Base-by-base conservation (phyloP, 2,888 invertebrate species). In the Conchocele bisecta region DNA sequence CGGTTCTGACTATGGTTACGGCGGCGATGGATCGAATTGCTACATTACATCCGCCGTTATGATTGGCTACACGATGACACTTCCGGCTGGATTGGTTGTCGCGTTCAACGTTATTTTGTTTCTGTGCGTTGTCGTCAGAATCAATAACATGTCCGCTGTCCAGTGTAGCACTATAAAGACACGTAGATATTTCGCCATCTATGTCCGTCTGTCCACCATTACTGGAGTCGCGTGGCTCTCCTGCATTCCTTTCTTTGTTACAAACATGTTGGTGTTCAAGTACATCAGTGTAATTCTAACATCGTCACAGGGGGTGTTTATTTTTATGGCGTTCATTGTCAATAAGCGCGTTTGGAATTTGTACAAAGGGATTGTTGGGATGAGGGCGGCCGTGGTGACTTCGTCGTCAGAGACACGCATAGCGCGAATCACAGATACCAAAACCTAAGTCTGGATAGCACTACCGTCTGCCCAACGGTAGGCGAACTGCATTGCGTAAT, bases 221-320 rank as follows among this genome's bases (percentile, higher is more conserved):
- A 74, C 74, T 11, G 74, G 74, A 15, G 35, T 66, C 2, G 63
- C 69, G 2, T 74, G 74, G 74, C 24, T 74, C 9, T 65, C 61
- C 33, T 66, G 65, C 3, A 59, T 74, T 42, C 61, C 67, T 4
- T 60, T 63, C 46, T 46, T 44, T 26, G 57, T 58, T 46, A 65
- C 69, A 9, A 39, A 20, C n/a, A 35, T 39, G 17, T 15, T 44
- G 0, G 46, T 31, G 7, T 46, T 69, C 9, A 58, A 63, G 3
- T 69, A 56, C 29, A 22, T 74, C 13, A 69, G 69, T 26, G 66
- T 53, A 2, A 29, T 69, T 41, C 39, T 74, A 1, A 65, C 60
- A 17, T 65, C 57, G 5, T 28, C 51, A 37, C 69, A 69, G 31
- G 74, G 74, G 9, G 44, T 69, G 22, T 74, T 74, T 22, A 69